Percentiles rank a stretch among this genome's conserved stretches.
Evolutionary conservation across 2,797 vertebrate genomes (phyloP).

Genomic region (Rhinoraja longicauda): DNA sequence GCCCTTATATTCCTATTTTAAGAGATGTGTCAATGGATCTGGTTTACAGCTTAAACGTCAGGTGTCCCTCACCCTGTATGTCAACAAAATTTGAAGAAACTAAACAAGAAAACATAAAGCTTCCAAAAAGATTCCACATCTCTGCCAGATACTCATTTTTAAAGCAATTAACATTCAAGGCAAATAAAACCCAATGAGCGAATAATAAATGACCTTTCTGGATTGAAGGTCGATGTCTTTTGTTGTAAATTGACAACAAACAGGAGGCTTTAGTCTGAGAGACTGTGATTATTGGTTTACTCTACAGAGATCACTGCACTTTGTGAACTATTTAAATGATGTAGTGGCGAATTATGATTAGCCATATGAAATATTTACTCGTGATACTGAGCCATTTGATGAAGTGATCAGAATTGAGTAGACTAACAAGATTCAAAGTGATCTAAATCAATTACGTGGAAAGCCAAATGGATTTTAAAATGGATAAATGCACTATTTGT

Average conservation of each 20-base stretch:
- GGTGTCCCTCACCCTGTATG: not conserved
- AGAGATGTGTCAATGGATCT: not conserved
- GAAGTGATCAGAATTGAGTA: not conserved
- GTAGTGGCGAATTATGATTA: not conserved
- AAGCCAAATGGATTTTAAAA: not conserved
- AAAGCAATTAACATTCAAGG: not conserved
- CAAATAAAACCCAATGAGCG: not conserved
- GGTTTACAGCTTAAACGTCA: not conserved
- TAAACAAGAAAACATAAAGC: not conserved
- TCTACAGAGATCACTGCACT: not conserved
- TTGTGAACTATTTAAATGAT: not conserved
- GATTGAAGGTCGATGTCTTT: not conserved
- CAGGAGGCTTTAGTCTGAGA: not conserved
- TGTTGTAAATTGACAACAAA: not conserved
- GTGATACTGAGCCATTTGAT: not conserved
- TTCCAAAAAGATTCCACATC: not conserved
- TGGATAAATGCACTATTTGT: not conserved
- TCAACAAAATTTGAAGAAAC: not conserved
- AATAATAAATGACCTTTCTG: not conserved
- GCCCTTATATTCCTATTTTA: not conserved
- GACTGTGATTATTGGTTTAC: not conserved
- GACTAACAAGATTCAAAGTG: not conserved
- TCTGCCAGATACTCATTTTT: too few species aligned
- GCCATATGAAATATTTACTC: not conserved
- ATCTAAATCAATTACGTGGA: not conserved